These are phyloP conservation scores for Eulemur mongoz DNA, from an alignment of 2,797 vertebrate genomes.

Conservation along the genomic window DNA sequence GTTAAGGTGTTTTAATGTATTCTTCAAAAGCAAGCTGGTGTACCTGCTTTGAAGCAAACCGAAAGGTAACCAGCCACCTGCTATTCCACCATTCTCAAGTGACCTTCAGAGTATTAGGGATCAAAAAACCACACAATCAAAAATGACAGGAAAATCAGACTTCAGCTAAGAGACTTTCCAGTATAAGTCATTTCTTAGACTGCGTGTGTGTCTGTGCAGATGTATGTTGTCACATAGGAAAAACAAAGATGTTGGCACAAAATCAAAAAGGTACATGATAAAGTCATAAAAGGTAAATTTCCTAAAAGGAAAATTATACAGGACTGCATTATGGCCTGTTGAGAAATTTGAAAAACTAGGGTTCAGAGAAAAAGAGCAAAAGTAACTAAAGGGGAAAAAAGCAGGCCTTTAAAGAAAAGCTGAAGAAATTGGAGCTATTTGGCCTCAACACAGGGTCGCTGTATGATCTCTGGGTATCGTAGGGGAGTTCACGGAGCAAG, in stretches of 20 bases:
- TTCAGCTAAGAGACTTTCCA: background rate
- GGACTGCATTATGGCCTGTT: background rate
- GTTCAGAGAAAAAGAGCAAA: background rate
- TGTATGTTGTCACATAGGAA: background rate
- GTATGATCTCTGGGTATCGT: background rate
- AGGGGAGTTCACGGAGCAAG: background rate
- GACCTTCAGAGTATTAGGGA: background rate
- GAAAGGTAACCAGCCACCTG: background rate
- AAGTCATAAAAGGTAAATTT: background rate
- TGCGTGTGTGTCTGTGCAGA: fast-evolving
- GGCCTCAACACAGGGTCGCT: fast-evolving
- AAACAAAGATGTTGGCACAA: background rate
- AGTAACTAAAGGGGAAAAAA: fast-evolving
- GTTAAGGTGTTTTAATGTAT: background rate
- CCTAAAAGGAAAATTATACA: background rate
- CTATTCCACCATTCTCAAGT: background rate
- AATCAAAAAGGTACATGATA: background rate
- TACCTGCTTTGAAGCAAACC: background rate
- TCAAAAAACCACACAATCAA: background rate
- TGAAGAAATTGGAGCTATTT: fast-evolving
- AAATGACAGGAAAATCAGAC: background rate
- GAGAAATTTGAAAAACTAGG: background rate
- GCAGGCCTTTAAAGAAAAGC: background rate
- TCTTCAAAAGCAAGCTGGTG: background rate
- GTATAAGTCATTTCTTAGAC: background rate